Evolutionary conservation across 1,140 invertebrate genomes (phyloP).

Genomic region (Drosophila mojavensis): DNA sequence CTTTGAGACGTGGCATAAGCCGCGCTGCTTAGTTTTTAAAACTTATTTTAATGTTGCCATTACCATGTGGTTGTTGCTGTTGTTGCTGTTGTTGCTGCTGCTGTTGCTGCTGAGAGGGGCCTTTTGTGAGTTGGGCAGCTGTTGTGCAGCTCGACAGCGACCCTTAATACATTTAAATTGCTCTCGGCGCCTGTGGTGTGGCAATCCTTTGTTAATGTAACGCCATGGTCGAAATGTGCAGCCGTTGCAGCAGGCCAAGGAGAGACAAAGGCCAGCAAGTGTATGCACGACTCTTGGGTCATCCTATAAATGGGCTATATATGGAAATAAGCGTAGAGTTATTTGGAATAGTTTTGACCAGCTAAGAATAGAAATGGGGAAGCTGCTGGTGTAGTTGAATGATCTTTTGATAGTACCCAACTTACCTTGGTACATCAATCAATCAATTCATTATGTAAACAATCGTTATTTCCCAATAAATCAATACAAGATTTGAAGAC

Average conservation of each 20-base stretch:
- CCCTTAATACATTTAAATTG: slow-evolving; percentile 72
- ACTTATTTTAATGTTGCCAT: slow-evolving; percentile 71
- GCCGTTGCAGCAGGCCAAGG: not conserved
- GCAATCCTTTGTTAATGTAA: slow-evolving; percentile 45
- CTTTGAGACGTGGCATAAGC: slow-evolving; percentile 57
- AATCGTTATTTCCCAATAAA: too few species aligned
- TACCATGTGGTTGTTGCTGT: slow-evolving; percentile 21
- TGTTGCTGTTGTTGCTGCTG: slow-evolving; percentile 31
- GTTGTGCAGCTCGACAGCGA: slow-evolving; percentile 34
- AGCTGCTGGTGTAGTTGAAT: too few species aligned
- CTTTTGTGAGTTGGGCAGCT: slow-evolving; percentile 62
- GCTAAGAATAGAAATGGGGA: too few species aligned
- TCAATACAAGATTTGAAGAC: too few species aligned
- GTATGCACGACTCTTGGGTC: not conserved
- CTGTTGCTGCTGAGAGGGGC: slow-evolving; percentile 39
- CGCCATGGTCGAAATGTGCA: slow-evolving; percentile 20
- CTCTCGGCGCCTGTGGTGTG: slow-evolving; percentile 21
- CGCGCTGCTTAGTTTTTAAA: slow-evolving; percentile 69
- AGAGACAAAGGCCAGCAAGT: not conserved
- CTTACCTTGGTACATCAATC: too few species aligned
- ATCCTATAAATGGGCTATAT: not conserved
- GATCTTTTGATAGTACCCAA: too few species aligned
- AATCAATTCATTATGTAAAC: too few species aligned
- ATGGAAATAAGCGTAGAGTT: too few species aligned
- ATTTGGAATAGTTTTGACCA: too few species aligned